Evolutionary conservation across 2,113 vertebrate genomes (phyloP).

Genomic region (Ceuthmochares aereus): DNA sequence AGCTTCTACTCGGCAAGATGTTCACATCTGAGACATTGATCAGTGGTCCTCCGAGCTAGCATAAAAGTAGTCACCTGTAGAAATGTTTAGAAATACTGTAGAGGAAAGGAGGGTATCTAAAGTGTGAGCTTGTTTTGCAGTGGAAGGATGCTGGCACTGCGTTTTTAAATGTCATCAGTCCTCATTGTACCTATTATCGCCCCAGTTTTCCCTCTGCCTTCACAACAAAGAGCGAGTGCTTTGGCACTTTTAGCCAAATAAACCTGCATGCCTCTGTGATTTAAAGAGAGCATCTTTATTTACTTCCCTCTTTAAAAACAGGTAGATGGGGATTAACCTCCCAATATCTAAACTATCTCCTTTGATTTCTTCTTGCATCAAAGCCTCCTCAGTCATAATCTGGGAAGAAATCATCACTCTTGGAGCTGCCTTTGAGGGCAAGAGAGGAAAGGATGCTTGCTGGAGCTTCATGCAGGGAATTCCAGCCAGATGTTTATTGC

Average conservation of each 20-base stretch:
- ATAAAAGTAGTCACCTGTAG: background rate
- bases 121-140: background rate
- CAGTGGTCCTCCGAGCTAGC: background rate
- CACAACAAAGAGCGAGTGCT: background rate
- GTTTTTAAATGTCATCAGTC: background rate
- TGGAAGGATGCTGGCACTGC: background rate
- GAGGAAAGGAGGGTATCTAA: background rate
- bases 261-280: background rate
- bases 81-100: background rate
- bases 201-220: background rate
- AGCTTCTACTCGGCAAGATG: conserved; percentile 1
- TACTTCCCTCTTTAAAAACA: background rate
- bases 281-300: background rate
- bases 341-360: background rate
- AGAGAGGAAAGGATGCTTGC: background rate
- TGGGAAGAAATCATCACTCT: background rate
- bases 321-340: background rate
- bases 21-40: background rate
- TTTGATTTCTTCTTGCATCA: background rate
- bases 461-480: background rate
- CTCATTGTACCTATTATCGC: background rate
- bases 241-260: background rate
- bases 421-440: background rate
- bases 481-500: background rate
- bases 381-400: background rate